These are phyloP conservation scores for Anableps anableps DNA, from an alignment of 2,797 vertebrate species.

Conservation along the genomic window DNA sequence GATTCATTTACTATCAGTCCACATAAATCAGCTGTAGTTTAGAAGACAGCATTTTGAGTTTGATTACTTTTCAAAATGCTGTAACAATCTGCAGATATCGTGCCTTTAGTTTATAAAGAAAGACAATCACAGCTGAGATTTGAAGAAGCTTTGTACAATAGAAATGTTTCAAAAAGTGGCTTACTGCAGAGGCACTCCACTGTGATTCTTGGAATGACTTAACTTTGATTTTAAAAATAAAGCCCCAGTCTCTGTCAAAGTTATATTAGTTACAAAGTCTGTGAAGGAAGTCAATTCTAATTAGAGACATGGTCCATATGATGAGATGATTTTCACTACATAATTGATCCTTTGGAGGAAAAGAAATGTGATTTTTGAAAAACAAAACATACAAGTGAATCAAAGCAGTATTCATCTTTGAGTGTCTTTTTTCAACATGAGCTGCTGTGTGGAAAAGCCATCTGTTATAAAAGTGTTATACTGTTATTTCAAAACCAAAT, in stretches of 20 bases:
- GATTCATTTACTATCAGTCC: background rate
- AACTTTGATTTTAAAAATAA: constrained; percentile 11
- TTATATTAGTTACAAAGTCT: constrained; percentile 31
- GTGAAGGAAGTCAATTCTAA: constrained; percentile 29
- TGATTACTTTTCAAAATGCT: background rate
- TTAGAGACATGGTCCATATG: constrained; percentile 7
- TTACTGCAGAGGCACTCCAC: constrained; percentile 6
- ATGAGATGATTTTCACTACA: background rate
- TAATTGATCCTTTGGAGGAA: background rate
- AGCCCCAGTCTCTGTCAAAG: background rate
- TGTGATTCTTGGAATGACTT: background rate
- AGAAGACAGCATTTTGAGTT: background rate
- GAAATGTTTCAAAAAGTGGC: background rate
- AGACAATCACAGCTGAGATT: constrained; percentile 14
- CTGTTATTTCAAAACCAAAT: background rate
- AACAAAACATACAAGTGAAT: background rate
- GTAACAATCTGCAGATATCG: constrained; percentile 3
- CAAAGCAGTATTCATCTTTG: background rate
- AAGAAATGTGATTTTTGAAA: background rate
- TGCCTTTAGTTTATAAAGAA: constrained; percentile 20
- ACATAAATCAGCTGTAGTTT: background rate
- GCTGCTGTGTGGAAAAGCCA: background rate
- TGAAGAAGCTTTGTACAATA: constrained; percentile 10
- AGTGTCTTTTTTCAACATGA: no score
- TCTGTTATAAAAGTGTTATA: background rate